A percentile compares a stretch with the other conserved stretches of the same genome.
Evolutionary conservation across 2,113 vertebrate species (phyloP).

Genomic region (Geothlypis trichas): DNA sequence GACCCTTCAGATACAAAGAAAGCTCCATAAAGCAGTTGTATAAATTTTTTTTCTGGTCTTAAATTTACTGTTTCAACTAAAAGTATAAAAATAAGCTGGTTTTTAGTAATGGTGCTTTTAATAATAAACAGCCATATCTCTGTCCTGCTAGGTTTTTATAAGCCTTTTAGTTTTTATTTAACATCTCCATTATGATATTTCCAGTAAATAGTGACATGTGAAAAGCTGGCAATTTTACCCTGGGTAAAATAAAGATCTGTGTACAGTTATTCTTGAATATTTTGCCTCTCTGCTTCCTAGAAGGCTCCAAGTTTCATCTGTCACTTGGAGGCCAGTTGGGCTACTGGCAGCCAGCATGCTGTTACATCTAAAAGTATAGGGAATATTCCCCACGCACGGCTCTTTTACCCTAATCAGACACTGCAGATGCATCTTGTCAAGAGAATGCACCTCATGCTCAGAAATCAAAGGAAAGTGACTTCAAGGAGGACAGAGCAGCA

Average conservation of each 20-base stretch:
- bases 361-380: neutral
- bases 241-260: neutral
- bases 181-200: neutral
- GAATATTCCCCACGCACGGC: neutral
- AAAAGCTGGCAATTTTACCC: neutral
- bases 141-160: neutral
- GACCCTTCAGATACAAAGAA: constrained; percentile 15
- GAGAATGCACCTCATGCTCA: constrained; percentile 48
- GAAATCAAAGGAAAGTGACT: constrained; percentile 65
- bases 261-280: neutral
- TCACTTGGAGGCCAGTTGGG: constrained; percentile 6
- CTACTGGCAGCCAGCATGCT: neutral
- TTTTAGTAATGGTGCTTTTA: constrained; percentile 3
- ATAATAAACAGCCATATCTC: neutral
- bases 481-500: constrained; percentile 41
- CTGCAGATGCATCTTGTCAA: constrained; percentile 67
- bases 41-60: neutral
- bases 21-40: neutral
- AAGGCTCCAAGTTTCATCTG: constrained; percentile 4
- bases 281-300: constrained; percentile 18
- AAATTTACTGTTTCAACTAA: neutral
- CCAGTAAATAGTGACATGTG: neutral
- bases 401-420: constrained; percentile 44
- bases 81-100: neutral
- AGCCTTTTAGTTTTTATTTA: constrained; percentile 9